These are phyloP conservation scores for Congeria kusceri DNA, from an alignment of 2,888 invertebrate species.

Conservation along the genomic window DNA sequence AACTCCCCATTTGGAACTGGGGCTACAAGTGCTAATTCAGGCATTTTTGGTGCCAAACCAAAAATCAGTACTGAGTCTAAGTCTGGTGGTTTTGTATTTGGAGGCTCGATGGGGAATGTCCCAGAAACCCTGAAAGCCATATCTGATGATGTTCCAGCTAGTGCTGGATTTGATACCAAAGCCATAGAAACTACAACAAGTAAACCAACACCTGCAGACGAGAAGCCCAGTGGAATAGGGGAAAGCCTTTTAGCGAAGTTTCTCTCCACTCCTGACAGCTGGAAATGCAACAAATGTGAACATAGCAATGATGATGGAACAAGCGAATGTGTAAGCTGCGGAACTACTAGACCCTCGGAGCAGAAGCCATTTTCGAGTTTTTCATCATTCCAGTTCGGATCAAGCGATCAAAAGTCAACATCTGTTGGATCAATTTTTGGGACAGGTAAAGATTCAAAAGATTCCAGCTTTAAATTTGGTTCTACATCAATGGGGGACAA, in stretches of 20 bases:
- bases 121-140: not conserved
- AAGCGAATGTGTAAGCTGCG: constrained; percentile 79
- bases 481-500: constrained; percentile 9
- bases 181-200: too few species aligned
- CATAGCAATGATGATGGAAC: constrained; percentile 87
- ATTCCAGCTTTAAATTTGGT: constrained; percentile 53
- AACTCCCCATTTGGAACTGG: constrained; percentile 41
- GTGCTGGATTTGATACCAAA: not conserved
- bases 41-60: constrained; percentile 14
- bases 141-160: not conserved
- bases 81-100: constrained; percentile 36
- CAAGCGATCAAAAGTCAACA: not conserved
- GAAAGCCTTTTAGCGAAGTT: constrained; percentile 51
- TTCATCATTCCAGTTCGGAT: not conserved
- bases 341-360: constrained; percentile 70
- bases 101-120: not conserved
- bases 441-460: constrained; percentile 3
- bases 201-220: too few species aligned
- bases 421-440: constrained; percentile 1
- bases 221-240: constrained; percentile 4
- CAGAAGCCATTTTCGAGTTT: not conserved
- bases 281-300: constrained; percentile 90
- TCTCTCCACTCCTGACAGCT: constrained; percentile 86
- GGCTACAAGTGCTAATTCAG: constrained; percentile 5
- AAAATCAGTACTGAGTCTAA: not conserved